A percentile compares a stretch with the other conserved stretches of the same genome.
Conservation (phyloP, 2,888 invertebrate genomes). For the Rhagium mordax region DNA sequence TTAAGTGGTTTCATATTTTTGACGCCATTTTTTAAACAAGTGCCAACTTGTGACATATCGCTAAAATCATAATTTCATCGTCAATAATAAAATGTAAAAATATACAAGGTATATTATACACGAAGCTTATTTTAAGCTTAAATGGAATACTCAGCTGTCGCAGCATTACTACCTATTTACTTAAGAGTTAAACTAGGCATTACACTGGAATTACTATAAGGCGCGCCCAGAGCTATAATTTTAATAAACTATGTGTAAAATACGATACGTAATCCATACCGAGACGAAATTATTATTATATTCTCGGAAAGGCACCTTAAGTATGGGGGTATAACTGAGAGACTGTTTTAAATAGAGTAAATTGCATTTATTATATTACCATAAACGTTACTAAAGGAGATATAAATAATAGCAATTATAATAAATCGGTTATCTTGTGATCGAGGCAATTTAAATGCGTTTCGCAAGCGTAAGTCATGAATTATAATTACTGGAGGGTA, state of each 20-base stretch:
- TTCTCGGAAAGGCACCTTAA: slow-evolving; percentile 39
- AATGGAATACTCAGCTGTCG: slow-evolving; percentile 39
- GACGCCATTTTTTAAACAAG: too few species aligned
- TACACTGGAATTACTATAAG: slow-evolving; percentile 45
- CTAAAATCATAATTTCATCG: too few species aligned
- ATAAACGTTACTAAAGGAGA: slow-evolving; percentile 37
- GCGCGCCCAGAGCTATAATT: slow-evolving; percentile 41
- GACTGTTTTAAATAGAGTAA: slow-evolving; percentile 28
- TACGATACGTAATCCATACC: slow-evolving; percentile 39
- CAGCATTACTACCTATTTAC: slow-evolving; percentile 38
- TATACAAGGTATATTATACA: too few species aligned
- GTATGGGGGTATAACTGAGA: slow-evolving; percentile 34
- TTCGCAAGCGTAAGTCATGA: too few species aligned
- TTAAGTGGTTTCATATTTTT: too few species aligned
- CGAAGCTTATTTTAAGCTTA: slow-evolving; percentile 15
- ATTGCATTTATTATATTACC: slow-evolving; percentile 38
- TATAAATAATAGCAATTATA: slow-evolving; percentile 42
- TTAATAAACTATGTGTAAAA: slow-evolving; percentile 48
- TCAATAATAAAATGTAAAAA: too few species aligned
- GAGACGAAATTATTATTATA: slow-evolving; percentile 43
- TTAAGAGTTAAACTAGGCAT: slow-evolving; percentile 52
- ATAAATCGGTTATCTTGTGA: slow-evolving; percentile 32
- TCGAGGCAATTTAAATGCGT: slow-evolving; percentile 39
- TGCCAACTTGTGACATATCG: too few species aligned
- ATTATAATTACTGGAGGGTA: too few species aligned